phyloP scores from a whole-genome alignment of 2,113 vertebrate species.

The Holacanthus passer region DNA sequence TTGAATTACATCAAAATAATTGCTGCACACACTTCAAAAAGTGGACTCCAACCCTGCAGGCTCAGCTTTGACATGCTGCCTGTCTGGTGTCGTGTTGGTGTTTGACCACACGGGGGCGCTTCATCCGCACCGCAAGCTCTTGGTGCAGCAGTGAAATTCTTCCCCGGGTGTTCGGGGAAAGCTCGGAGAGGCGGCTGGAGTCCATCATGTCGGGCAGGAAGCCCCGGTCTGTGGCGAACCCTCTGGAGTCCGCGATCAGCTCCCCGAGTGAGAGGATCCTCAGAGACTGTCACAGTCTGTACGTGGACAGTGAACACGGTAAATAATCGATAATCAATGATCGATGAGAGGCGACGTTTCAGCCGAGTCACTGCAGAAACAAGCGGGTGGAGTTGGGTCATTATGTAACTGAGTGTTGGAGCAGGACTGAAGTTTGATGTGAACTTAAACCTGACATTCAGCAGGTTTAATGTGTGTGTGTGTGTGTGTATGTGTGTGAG shows the following conservation, averaged over 20 bases:
- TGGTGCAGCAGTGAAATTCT: slow-evolving; percentile 76
- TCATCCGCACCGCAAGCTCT: slow-evolving; percentile 14
- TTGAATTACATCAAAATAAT: not conserved
- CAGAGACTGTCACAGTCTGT: slow-evolving; percentile 85
- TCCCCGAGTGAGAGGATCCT: slow-evolving; percentile 85
- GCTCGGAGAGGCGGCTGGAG: not conserved
- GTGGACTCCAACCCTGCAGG: not conserved
- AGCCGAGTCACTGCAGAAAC: not conserved
- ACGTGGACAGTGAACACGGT: slow-evolving; percentile 85
- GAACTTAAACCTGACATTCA: not conserved
- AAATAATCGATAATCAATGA: slow-evolving; percentile 52
- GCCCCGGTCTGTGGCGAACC: slow-evolving; percentile 83
- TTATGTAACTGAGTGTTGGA: slow-evolving; percentile 26
- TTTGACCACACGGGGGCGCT: slow-evolving; percentile 50
- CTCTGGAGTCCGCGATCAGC: slow-evolving; percentile 82
- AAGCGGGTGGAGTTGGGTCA: not conserved
- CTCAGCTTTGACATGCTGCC: not conserved
- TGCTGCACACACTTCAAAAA: not conserved
- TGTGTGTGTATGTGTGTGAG: too few species aligned
- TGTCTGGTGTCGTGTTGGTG: not conserved
- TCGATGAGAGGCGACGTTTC: not conserved
- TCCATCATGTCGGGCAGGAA: slow-evolving; percentile 83
- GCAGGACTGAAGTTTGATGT: slow-evolving; percentile 1
- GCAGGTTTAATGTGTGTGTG: not conserved
- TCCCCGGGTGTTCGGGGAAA: slow-evolving; percentile 48